Evolutionary conservation across 2,113 vertebrate genomes (phyloP), one percentile per base, ranked within the genome.

Genomic region (Grallaria varia): DNA sequence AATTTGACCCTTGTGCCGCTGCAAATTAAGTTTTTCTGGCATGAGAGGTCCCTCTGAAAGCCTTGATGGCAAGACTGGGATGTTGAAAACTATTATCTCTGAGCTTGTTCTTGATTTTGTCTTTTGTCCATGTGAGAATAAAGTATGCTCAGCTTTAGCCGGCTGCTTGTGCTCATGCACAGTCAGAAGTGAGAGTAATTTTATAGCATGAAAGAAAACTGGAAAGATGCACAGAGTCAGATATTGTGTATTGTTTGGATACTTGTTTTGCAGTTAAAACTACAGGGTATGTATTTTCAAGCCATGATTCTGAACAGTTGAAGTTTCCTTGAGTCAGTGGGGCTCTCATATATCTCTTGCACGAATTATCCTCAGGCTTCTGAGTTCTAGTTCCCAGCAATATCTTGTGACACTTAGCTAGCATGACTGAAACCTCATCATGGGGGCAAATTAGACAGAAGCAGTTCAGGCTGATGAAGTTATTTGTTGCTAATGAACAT

Each of bases 171-270:
- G 13, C 58, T 84, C 5, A 8, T 3, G 11, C 4, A 8, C 14
- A 20, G 18, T 52, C 40, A 69, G 55, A 40, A 2, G 12, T 0
- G 0, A 21, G 10, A 76, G n/a, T 4, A 5, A 8, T 22, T 73
- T 28, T 90, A 33, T 45, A 53, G n/a, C 40, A 14, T 21, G 31
- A 77, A 33, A 14, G 37, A 58, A 77, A 31, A 21, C 19, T n/a
- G 10, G 19, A 74, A 73, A 69, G 19, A 42, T 24, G 47, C 7
- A 10, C 1, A 13, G 44, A 50, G 6, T 56, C 22, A 9, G 18
- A 45, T 21, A 5, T 11, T 16, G 12, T 64, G 13, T 44, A 4
- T n/a, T 58, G 20, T 83, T 40, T 76, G 27, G 23, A 28, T 71
- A 20, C 1, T 67, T 52, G 3, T 44, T 89, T 89, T 58, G 12